A percentile compares a stretch with the other conserved stretches of the same genome.
These are phyloP conservation scores for Genyomyrus donnyi DNA, from an alignment of 2,113 vertebrate species.

Conservation along the genomic window DNA sequence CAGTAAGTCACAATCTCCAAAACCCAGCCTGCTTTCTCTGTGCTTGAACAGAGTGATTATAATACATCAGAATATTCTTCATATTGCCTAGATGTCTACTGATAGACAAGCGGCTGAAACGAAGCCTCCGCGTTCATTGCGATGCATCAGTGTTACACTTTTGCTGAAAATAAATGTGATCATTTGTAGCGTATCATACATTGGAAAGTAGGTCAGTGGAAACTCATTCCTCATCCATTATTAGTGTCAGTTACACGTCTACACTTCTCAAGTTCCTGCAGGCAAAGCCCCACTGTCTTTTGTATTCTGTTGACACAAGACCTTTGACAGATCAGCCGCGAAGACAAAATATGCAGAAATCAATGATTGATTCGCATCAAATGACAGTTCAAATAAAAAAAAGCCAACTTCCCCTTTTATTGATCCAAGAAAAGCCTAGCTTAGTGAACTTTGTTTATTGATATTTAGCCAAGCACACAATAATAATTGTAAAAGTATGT, in stretches of 20 bases:
- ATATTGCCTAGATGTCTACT: neutral
- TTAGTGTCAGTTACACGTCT: neutral
- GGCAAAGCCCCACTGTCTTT: neutral
- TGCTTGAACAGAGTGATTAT: neutral
- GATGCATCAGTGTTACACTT: neutral
- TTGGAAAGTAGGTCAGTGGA: neutral
- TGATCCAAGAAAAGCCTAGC: neutral
- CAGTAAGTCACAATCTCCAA: neutral
- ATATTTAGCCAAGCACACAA: neutral
- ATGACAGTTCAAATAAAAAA: neutral
- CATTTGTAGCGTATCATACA: neutral
- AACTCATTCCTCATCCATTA: neutral
- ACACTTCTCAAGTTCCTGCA: neutral
- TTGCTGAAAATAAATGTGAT: neutral
- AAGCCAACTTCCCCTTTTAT: neutral
- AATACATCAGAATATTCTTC: neutral
- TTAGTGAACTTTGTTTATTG: neutral
- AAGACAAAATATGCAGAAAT: slow-evolving; percentile 2
- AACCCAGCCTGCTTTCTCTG: neutral
- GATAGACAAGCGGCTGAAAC: neutral
- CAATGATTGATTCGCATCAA: neutral
- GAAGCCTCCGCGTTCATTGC: neutral
- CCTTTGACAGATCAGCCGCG: slow-evolving; percentile 15
- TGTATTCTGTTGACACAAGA: neutral
- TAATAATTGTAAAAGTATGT: neutral